Conservation (phyloP, 2,888 invertebrate species). For the Molorchus minor region DNA sequence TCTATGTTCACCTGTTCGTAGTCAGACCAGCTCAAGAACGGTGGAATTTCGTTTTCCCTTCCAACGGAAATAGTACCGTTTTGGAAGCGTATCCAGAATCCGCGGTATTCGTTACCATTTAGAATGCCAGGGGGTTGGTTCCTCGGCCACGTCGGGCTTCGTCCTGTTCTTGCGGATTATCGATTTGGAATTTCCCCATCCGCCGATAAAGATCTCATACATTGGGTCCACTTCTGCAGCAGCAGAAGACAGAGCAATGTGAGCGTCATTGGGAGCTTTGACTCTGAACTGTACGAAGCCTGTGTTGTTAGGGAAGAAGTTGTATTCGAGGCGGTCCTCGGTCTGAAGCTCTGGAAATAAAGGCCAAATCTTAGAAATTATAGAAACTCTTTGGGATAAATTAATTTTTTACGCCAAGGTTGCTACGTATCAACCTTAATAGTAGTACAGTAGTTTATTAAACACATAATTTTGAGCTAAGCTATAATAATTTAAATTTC, state of each 20-base stretch:
- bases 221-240: slow-evolving; percentile 79
- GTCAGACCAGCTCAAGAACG: slow-evolving; percentile 79
- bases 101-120: slow-evolving; percentile 77
- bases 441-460: too few relatives aligned
- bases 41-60: slow-evolving; percentile 71
- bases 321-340: slow-evolving; percentile 83
- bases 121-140: slow-evolving; percentile 79
- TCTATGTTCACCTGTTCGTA: slow-evolving; percentile 75
- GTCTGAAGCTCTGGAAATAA: slow-evolving; percentile 77
- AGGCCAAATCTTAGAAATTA: slow-evolving; percentile 2
- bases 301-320: slow-evolving; percentile 77
- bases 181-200: slow-evolving; percentile 87
- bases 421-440: background rate
- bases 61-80: slow-evolving; percentile 65
- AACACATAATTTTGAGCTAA: background rate
- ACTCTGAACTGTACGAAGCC: slow-evolving; percentile 82
- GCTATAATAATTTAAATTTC: background rate
- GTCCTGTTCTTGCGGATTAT: slow-evolving; percentile 80
- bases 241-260: slow-evolving; percentile 79
- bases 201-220: slow-evolving; percentile 88
- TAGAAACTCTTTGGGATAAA: background rate
- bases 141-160: slow-evolving; percentile 65
- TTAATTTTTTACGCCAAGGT: background rate
- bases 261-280: slow-evolving; percentile 83
- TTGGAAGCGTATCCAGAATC: slow-evolving; percentile 84